A percentile compares a stretch with the other conserved stretches of the same genome.
These are phyloP conservation scores for Acinonyx jubatus DNA, from an alignment of 2,113 vertebrate genomes.

Conservation along the genomic window DNA sequence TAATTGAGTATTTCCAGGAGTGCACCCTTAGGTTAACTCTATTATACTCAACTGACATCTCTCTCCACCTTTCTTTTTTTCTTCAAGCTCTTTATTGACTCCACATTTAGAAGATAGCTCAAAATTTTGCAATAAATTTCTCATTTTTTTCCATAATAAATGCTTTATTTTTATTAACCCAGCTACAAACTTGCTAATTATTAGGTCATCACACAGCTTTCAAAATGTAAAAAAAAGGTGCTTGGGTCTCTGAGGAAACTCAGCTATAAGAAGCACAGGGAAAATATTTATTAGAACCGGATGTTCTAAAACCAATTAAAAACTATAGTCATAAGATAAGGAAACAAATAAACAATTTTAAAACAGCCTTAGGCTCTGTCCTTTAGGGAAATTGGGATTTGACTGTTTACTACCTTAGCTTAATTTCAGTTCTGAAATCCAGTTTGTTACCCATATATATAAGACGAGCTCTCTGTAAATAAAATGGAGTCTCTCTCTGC, in stretches of 20 bases:
- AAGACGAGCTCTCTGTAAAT: not conserved
- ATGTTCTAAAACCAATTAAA: constrained; percentile 1
- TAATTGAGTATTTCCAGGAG: constrained; percentile 4
- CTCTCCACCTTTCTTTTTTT: not conserved
- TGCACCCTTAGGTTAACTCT: not conserved
- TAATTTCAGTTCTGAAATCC: constrained; percentile 43
- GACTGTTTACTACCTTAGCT: not conserved
- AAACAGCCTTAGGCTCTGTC: not conserved
- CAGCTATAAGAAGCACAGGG: not conserved
- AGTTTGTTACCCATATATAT: constrained; percentile 19
- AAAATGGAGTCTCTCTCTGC: not conserved
- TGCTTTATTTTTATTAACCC: not conserved
- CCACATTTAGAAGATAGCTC: constrained; percentile 11
- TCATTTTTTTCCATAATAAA: constrained; percentile 4
- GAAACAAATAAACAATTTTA: not conserved
- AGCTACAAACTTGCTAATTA: not conserved
- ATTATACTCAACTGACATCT: not conserved
- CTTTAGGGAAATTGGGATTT: constrained; percentile 14
- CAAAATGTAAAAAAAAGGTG: not conserved
- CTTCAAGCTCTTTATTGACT: not conserved
- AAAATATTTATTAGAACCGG: not conserved
- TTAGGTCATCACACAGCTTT: not conserved
- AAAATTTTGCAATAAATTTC: constrained; percentile 12
- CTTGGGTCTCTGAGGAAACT: not conserved
- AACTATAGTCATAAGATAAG: not conserved